A percentile compares a stretch with the other conserved stretches of the same genome.
phyloP scores from a whole-genome alignment of 2,888 invertebrate species.

The Leptinotarsa juncta region DNA sequence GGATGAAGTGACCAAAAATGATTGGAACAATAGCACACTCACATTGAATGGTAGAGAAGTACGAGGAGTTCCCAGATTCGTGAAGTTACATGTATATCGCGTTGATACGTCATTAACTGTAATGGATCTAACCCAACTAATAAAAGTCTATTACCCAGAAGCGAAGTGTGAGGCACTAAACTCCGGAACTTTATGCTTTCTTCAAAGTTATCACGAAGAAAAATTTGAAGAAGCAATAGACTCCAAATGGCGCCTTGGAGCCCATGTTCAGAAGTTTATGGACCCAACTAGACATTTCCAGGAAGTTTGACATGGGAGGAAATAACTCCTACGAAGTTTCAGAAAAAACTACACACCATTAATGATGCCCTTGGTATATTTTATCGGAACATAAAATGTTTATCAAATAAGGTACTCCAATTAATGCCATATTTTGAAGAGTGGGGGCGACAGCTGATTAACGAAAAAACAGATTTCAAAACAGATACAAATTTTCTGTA shows the following conservation, averaged over 20 bases:
- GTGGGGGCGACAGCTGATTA: too few relatives aligned
- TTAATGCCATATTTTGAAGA: slow-evolving; percentile 18
- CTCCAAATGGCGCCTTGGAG: background rate
- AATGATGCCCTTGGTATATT: slow-evolving; percentile 15
- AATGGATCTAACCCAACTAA: too few relatives aligned
- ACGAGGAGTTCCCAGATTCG: too few relatives aligned
- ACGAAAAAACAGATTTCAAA: too few relatives aligned
- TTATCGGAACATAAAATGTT: slow-evolving; percentile 15
- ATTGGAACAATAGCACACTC: too few relatives aligned
- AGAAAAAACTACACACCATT: background rate
- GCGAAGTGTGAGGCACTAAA: too few relatives aligned
- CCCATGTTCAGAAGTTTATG: background rate
- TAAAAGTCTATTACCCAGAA: too few relatives aligned
- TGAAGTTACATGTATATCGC: too few relatives aligned
- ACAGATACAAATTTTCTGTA: background rate
- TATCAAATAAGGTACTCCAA: slow-evolving; percentile 19
- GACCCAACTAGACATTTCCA: background rate
- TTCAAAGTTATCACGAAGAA: background rate
- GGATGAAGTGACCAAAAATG: too few relatives aligned
- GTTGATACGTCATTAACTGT: too few relatives aligned
- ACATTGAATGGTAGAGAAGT: too few relatives aligned
- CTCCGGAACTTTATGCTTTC: too few relatives aligned
- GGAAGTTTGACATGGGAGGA: background rate
- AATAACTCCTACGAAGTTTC: background rate
- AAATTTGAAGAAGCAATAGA: background rate